Percentiles rank a stretch among this genome's conserved stretches.
Conservation (phyloP, 1,140 invertebrate species). For the Trichonephila inaurata region DNA sequence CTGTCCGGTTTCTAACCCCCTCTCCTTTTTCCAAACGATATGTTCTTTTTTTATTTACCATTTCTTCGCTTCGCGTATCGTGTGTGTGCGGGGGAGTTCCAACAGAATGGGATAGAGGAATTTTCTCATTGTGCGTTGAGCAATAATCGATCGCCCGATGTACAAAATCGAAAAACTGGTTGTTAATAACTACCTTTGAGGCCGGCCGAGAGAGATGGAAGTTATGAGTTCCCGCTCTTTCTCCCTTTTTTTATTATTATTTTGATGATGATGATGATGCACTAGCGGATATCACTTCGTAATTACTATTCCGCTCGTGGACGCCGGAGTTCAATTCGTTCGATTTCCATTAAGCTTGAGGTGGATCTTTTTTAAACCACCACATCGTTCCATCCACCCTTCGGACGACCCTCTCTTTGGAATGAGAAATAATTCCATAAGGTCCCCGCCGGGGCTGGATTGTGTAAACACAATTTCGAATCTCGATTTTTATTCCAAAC, state of each 20-base stretch:
- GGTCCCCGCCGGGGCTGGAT: conserved; percentile 35
- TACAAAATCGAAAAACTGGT: conserved; percentile 77
- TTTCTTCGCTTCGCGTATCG: conserved; percentile 54
- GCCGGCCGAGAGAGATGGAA: conserved; percentile 12
- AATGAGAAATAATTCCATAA: conserved; percentile 27
- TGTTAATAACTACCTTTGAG: conserved; percentile 74
- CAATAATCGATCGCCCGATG: conserved; percentile 74
- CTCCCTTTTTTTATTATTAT: background rate
- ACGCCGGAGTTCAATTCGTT: conserved; percentile 68
- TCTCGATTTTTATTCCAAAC: background rate
- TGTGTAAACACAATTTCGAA: conserved; percentile 57
- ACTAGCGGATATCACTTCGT: conserved; percentile 66
- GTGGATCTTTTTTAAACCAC: conserved; percentile 9
- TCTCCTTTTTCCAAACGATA: conserved; percentile 36
- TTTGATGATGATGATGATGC: conserved; percentile 66
- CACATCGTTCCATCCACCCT: background rate
- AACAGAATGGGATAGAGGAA: conserved; percentile 52
- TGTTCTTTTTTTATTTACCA: conserved; percentile 38
- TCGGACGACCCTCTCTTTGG: background rate
- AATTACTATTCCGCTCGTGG: conserved; percentile 66
- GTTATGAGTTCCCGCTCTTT: conserved; percentile 43
- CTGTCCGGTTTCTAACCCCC: conserved; percentile 67
- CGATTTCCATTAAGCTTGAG: conserved; percentile 72
- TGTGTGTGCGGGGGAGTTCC: conserved; percentile 72
- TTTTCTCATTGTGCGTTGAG: conserved; percentile 72